phyloP scores from a whole-genome alignment of 2,113 vertebrate genomes.

The Silurus meridionalis region DNA sequence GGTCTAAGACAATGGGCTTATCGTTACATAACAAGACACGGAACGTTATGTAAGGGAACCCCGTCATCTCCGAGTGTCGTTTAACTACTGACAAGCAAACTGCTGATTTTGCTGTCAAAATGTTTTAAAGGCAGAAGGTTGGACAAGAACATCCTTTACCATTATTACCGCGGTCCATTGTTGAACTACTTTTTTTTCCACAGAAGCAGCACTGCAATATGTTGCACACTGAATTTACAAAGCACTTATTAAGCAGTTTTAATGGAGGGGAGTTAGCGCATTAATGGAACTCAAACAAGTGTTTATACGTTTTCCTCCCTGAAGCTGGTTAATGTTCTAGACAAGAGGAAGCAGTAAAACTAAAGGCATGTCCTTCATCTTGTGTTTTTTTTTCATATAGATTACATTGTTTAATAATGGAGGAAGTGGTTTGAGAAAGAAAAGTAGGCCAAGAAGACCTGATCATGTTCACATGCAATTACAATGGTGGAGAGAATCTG shows the following conservation, averaged over 20 bases:
- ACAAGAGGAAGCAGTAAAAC: conserved; percentile 41
- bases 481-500: conserved; percentile 4
- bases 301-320: neutral
- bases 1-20: conserved; percentile 20
- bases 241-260: neutral
- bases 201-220: neutral
- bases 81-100: neutral
- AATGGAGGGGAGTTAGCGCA: neutral
- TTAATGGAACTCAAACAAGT: neutral
- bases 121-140: conserved; percentile 14
- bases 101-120: neutral
- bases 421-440: neutral
- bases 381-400: neutral
- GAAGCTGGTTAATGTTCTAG: conserved; percentile 26
- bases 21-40: conserved; percentile 1
- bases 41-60: conserved; percentile 18
- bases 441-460: neutral
- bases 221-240: neutral
- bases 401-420: conserved; percentile 16
- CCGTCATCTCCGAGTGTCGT: neutral
- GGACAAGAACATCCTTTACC: neutral
- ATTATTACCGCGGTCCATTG: neutral
- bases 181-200: neutral
- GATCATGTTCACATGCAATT: conserved; percentile 24
- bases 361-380: neutral